phyloP scores from a whole-genome alignment of 1,140 invertebrate genomes.

The Cataglyphis hispanica region DNA sequence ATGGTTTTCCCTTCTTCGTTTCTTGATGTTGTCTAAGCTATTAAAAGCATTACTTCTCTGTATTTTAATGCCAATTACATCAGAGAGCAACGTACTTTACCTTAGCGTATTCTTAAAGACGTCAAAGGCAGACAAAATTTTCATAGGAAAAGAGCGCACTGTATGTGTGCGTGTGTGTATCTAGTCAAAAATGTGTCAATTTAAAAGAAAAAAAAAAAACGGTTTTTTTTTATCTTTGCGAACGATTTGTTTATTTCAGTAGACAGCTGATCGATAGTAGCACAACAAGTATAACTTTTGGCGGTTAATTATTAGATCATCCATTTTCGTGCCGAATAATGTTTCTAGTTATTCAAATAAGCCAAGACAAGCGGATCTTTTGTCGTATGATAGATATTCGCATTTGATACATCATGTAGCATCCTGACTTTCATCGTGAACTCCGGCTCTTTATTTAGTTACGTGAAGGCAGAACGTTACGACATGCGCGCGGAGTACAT shows the following conservation, averaged over 20 bases:
- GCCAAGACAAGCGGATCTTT: background rate
- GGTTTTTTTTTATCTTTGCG: conserved; percentile 2
- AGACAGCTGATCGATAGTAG: background rate
- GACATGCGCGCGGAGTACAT: conserved; percentile 58
- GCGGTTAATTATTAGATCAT: conserved; percentile 27
- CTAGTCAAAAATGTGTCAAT: too few species aligned
- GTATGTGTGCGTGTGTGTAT: too few species aligned
- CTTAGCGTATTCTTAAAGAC: background rate
- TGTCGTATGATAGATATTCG: conserved; percentile 40
- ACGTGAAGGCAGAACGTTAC: conserved; percentile 66
- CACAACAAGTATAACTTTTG: background rate
- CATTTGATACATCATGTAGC: conserved; percentile 45
- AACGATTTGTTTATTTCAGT: background rate
- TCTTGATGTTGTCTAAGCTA: conserved; percentile 32
- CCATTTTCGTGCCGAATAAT: background rate
- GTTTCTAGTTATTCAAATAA: conserved; percentile 28
- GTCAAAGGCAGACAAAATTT: background rate
- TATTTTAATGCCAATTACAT: conserved; percentile 49
- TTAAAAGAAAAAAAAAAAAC: background rate
- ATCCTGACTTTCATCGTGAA: conserved; percentile 3
- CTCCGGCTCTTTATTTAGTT: conserved; percentile 43
- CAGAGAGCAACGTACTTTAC: background rate
- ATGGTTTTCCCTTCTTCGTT: conserved; percentile 27
- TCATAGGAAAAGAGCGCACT: background rate
- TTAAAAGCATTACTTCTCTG: conserved; percentile 35